Conservation (phyloP, 2,797 vertebrate species). For the Lophotriccus pileatus region DNA sequence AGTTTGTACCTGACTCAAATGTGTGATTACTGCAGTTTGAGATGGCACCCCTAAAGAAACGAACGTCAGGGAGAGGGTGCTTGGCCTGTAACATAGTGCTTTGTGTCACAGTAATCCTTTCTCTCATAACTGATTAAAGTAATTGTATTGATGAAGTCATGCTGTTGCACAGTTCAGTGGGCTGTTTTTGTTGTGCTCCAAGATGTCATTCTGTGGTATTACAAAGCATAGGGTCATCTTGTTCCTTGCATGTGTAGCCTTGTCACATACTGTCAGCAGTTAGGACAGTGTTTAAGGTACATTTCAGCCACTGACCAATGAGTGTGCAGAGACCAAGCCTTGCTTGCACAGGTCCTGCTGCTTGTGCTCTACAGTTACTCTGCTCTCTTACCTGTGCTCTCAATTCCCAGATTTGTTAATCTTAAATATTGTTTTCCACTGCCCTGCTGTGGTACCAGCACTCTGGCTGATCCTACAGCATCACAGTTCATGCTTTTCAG, state of each 20-base stretch:
- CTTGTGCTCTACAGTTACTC: not conserved
- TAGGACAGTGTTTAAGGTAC: not conserved
- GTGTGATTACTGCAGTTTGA: not conserved
- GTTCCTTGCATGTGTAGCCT: not conserved
- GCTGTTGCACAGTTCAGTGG: not conserved
- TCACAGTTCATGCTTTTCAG: not conserved
- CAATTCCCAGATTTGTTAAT: not conserved
- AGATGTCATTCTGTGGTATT: not conserved
- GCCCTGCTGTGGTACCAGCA: not conserved
- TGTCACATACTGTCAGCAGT: not conserved
- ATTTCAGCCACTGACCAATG: rapidly evolving
- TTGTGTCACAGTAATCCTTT: not conserved
- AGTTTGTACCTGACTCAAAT: not conserved
- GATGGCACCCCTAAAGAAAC: not conserved
- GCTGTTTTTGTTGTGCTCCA: not conserved
- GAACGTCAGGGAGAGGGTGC: not conserved
- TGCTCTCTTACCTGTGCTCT: not conserved
- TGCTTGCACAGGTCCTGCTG: not conserved
- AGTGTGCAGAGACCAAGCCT: not conserved
- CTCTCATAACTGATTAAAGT: not conserved
- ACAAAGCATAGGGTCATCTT: not conserved
- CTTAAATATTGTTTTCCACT: not conserved
- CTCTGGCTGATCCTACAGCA: not conserved
- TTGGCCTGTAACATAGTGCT: not conserved
- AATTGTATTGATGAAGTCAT: not conserved